phyloP scores from a whole-genome alignment of 2,797 vertebrate species.

The Xiphophorus birchmanni region DNA sequence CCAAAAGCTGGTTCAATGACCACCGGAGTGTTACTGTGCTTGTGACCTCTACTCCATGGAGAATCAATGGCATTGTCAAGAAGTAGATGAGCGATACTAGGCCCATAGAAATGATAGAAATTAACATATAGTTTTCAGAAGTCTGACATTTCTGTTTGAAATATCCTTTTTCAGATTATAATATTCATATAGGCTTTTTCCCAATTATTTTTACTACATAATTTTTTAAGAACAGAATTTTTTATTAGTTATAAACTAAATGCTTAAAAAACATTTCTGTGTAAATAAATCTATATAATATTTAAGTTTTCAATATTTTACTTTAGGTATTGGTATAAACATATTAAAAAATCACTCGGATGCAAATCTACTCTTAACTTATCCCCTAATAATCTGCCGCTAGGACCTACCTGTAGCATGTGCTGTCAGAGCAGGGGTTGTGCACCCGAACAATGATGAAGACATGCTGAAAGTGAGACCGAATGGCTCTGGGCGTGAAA shows the following conservation, averaged over 20 bases:
- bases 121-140: background rate
- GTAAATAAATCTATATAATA: background rate
- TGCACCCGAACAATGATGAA: conserved; percentile 94
- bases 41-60: background rate
- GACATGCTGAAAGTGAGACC: conserved; percentile 97
- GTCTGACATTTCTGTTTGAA: background rate
- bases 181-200: background rate
- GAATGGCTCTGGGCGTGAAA: conserved; percentile 94
- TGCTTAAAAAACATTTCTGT: background rate
- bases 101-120: background rate
- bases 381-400: background rate
- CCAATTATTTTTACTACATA: background rate
- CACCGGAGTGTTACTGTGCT: background rate
- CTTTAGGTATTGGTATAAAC: background rate
- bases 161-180: background rate
- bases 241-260: background rate
- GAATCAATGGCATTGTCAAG: background rate
- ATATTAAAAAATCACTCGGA: background rate
- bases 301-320: background rate
- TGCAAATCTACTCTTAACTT: background rate
- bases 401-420: conserved; percentile 91
- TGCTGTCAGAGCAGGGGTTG: conserved; percentile 90
- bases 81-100: background rate
- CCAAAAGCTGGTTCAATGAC: background rate
- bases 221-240: background rate